A percentile compares a stretch with the other conserved stretches of the same genome.
These are phyloP conservation scores for Chironomus tentans DNA, from an alignment of 2,888 invertebrate genomes.

Conservation along the genomic window DNA sequence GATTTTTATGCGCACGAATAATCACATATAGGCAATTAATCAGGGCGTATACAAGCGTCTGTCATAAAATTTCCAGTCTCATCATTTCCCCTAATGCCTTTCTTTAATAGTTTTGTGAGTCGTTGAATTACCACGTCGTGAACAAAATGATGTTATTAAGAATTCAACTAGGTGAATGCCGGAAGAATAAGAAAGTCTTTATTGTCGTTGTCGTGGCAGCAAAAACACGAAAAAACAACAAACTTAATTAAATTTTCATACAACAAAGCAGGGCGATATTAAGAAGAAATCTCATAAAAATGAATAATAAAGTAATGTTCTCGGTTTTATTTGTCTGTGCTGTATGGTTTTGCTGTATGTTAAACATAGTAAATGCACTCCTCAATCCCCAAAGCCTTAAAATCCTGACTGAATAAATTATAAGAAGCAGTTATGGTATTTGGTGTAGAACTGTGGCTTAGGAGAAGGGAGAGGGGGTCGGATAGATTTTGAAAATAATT, in stretches of 20 bases:
- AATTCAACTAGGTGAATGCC: too few relatives aligned
- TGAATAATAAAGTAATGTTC: constrained; percentile 15
- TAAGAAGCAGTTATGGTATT: too few relatives aligned
- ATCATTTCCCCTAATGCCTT: constrained; percentile 4
- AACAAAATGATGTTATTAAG: too few relatives aligned
- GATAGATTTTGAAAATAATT: too few relatives aligned
- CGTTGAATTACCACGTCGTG: too few relatives aligned
- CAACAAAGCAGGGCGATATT: too few relatives aligned
- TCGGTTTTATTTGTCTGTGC: not conserved
- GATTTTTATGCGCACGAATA: not conserved
- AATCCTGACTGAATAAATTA: not conserved
- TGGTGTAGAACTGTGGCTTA: not conserved
- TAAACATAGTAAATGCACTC: not conserved
- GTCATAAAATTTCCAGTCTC: not conserved
- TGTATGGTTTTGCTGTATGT: not conserved
- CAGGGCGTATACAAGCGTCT: not conserved
- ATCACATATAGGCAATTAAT: not conserved
- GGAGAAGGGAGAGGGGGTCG: too few relatives aligned
- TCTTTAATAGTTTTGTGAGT: too few relatives aligned
- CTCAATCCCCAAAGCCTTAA: not conserved
- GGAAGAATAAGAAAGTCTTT: not conserved
- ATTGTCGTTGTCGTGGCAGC: not conserved
- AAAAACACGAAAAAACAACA: not conserved
- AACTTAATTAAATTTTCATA: constrained; percentile 13
- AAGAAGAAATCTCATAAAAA: constrained; percentile 15